These are phyloP conservation scores for Phalacrocorax aristotelis DNA, from an alignment of 2,113 vertebrate species.

Conservation along the genomic window DNA sequence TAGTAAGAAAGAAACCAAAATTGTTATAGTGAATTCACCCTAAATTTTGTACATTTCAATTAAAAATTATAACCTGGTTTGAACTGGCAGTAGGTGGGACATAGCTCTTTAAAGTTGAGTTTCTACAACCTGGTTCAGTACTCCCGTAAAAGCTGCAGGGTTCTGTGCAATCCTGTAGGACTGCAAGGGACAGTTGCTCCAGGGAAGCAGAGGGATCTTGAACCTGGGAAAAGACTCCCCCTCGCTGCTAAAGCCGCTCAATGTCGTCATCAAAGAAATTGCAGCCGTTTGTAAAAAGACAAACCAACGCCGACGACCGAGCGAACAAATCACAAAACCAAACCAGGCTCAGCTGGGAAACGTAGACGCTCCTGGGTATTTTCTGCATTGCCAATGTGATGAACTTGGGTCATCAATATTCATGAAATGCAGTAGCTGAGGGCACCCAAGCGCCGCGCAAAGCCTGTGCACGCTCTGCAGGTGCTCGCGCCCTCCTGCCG, in stretches of 20 bases:
- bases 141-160: rapidly evolving
- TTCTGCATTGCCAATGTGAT: background rate
- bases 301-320: background rate
- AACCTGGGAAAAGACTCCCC: background rate
- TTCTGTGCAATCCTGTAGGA: background rate
- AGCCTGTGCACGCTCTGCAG: background rate
- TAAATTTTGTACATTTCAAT: background rate
- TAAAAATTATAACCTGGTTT: background rate
- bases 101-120: background rate
- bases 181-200: background rate
- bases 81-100: background rate
- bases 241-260: background rate
- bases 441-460: background rate
- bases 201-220: background rate
- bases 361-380: background rate
- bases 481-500: background rate
- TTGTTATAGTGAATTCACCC: background rate
- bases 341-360: background rate
- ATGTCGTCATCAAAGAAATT: rapidly evolving
- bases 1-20: background rate
- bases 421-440: background rate
- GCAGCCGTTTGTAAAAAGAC: background rate
- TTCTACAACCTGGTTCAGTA: background rate
- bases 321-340: background rate
- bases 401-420: background rate